Evolutionary conservation across 2,888 invertebrate genomes (phyloP), one percentile per base, ranked within the genome.

Genomic region (Ochropleura leucogaster): DNA sequence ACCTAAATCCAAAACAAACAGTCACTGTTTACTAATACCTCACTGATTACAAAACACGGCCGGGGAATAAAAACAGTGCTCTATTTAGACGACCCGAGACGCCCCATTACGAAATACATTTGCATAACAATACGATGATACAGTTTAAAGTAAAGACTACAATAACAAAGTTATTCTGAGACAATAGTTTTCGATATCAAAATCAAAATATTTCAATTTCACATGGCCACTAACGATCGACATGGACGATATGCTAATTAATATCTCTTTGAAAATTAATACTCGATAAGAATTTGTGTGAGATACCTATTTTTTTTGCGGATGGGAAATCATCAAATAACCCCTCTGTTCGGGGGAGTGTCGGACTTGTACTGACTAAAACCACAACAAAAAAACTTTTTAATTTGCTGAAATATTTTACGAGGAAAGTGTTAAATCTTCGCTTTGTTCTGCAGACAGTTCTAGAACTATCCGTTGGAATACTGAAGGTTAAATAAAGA

Each of bases 41-140:
- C 5, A 16, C 16, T 72, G 55, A 73, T 73, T 73, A 82, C 30
- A 49, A 73, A 82, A 77, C 77, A 68, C 16, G 47, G 65, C 0
- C 30, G 5, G 16, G 68, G 40, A 82, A 64, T 73, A 40, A 77
- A 80, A 69, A 57, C 82, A 70, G 30, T 62, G 68, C 0, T 53
- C 69, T 70, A 73, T 40, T 77, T 73, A 8, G 10, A 68, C 53
- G 73, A 73, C 73, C 77, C 30, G n/a, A 4, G 14, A 1, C 12
- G 57, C 44, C 68, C 64, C 62, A 16, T 73, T 82, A 65, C 80
- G 7, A 70, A 70, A 77, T 44, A 0, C 49, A 77, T 77, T 70
- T 62, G 47, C 75, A 75, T 63, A 30, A 57, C 30, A 53, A 20
- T 20, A 77, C 70, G 65, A 68, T 77, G 60, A 55, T 44, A 62